phyloP scores from a whole-genome alignment of 2,888 invertebrate species.

The Troglohyphantes excavatus region DNA sequence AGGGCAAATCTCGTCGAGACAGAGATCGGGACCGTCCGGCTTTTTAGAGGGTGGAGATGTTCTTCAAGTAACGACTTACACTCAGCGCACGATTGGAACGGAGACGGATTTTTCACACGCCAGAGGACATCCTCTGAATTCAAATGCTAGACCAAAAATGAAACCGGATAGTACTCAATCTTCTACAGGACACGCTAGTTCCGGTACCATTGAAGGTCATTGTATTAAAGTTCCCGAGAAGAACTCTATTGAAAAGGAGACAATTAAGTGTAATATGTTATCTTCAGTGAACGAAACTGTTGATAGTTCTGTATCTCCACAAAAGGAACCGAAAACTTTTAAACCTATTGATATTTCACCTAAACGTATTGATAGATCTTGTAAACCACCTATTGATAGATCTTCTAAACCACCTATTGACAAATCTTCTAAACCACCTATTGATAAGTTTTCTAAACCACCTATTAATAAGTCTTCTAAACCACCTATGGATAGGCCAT shows the following conservation, averaged over 20 bases:
- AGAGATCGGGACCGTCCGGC: background rate
- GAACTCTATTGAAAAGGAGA: background rate
- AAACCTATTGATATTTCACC: too few relatives aligned
- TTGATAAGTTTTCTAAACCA: too few relatives aligned
- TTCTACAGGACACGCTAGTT: background rate
- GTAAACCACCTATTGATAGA: too few relatives aligned
- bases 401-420: too few relatives aligned
- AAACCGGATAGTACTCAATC: background rate
- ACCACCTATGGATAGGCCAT: too few relatives aligned
- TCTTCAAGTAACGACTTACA: background rate
- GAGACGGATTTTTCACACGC: background rate
- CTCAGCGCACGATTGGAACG: background rate
- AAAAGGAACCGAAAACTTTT: too few relatives aligned
- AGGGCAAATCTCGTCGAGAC: background rate
- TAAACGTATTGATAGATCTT: too few relatives aligned
- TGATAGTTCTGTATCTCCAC: too few relatives aligned
- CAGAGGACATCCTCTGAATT: background rate
- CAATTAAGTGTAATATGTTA: background rate
- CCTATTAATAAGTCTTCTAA: too few relatives aligned
- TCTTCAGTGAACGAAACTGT: too few relatives aligned
- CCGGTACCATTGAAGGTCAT: background rate
- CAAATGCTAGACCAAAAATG: background rate
- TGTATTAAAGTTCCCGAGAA: background rate
- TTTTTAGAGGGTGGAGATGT: constrained; percentile 47
- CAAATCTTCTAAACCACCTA: too few relatives aligned